Percentiles rank a stretch among this genome's conserved stretches.
These are phyloP conservation scores for Macheiramphus alcinus DNA, from an alignment of 2,113 vertebrate species.

Conservation along the genomic window DNA sequence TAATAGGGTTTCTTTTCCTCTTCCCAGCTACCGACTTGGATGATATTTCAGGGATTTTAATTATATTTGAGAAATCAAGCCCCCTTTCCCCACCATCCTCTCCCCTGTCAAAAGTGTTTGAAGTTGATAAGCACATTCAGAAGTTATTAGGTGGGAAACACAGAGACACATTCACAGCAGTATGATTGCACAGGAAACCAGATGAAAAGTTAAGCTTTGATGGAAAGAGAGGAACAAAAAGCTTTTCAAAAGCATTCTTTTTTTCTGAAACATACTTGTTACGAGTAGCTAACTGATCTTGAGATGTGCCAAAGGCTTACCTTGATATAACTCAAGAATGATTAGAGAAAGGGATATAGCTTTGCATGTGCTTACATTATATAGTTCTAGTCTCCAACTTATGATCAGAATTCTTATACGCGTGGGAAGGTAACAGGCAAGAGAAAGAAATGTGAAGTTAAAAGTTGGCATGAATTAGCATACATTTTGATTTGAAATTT, in stretches of 20 bases:
- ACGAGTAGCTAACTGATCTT: neutral
- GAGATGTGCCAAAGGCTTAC: neutral
- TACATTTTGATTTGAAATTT: neutral
- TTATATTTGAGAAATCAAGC: neutral
- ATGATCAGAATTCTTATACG: neutral
- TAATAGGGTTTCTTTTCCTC: neutral
- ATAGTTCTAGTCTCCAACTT: neutral
- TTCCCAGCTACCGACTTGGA: neutral
- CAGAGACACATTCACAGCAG: neutral
- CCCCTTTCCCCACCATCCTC: neutral
- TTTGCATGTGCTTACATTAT: neutral
- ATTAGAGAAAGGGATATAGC: neutral
- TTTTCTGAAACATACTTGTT: neutral
- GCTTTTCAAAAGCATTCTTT: neutral
- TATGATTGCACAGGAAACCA: neutral
- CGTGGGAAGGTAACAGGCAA: rapidly evolving
- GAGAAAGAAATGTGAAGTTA: neutral
- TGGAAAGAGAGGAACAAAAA: neutral
- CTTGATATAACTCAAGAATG: neutral
- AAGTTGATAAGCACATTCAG: neutral
- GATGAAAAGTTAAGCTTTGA: neutral
- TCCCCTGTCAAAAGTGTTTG: neutral
- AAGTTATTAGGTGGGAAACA: neutral
- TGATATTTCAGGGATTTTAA: neutral
- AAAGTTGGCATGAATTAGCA: neutral